Evolutionary conservation across 1,140 invertebrate genomes (phyloP), one percentile per base, ranked within the genome.

Genomic region (Anadara kagoshimensis): DNA sequence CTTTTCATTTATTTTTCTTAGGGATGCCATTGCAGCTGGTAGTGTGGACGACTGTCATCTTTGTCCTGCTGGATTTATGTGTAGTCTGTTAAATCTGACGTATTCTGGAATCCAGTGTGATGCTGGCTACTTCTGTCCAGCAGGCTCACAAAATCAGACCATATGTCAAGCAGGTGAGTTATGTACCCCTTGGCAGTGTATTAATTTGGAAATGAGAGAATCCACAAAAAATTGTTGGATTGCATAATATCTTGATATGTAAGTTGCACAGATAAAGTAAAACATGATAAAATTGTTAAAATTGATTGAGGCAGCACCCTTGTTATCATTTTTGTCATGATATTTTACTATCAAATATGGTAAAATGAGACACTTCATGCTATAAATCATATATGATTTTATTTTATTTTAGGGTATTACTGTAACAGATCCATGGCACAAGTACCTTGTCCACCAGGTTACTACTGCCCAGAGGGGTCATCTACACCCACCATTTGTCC

Each of bases 31-130:
- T 22, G 81, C 71, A 36, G 86, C 83, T 4, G 84, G 62, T 8
- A 75, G 69, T 61, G 71, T 80, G 3, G 53, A 51, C 8, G 86
- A 88, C 64, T 88, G 87, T 70, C 65, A 64, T 53, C 76, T 79
- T 4, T 88, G 87, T 78, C 86, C 84, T 1, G 86, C 83, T 11
- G 87, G 87, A 1, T 82, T 69, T 45, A 86, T 82, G 61, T 88
- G 87, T 75, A 83, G 84, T 7, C 75, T 78, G 10, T 66, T 62
- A 11, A 86, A 86, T 61, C 81, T 82, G 77, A 86, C 82, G 0
- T 83, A 83, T 67, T 61, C 70, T 43, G 86, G 85, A 22, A 83
- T 80, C 26, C 82, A 86, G 53, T 88, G 87, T 76, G 69, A 79
- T 20, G 69, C 78, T 41, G 86, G 86, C 18, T 78, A 82, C 57